Percentiles rank a stretch among this genome's conserved stretches.
Evolutionary conservation across 2,888 invertebrate species (phyloP).

Genomic region (Norana najaformis): DNA sequence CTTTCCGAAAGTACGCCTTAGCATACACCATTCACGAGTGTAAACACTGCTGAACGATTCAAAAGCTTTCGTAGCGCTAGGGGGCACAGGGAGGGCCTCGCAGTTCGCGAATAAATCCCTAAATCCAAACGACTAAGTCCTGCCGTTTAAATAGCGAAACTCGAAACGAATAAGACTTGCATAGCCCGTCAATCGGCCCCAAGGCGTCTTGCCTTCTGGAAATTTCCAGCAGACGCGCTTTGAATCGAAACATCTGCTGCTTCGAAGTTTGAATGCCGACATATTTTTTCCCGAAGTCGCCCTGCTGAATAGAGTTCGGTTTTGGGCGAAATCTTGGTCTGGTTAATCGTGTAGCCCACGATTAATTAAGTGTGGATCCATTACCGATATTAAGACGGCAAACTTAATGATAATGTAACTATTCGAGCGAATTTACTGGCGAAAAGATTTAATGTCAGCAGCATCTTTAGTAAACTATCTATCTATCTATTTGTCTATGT

Average conservation of each 20-base stretch:
- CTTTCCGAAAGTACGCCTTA: too few relatives aligned
- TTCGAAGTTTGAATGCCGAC: background rate
- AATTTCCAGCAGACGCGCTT: background rate
- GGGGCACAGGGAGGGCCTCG: background rate
- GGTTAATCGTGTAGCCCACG: background rate
- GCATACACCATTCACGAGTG: background rate
- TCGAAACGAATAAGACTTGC: background rate
- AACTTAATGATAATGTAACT: background rate
- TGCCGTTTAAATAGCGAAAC: background rate
- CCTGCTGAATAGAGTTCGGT: background rate
- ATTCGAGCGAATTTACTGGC: background rate
- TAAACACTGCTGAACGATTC: background rate
- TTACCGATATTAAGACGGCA: background rate
- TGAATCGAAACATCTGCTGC: background rate
- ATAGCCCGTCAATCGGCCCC: background rate
- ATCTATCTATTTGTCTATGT: too few relatives aligned
- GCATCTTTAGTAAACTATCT: background rate
- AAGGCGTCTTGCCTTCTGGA: background rate
- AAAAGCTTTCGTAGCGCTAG: background rate
- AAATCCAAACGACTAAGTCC: background rate
- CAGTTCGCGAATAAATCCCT: slow-evolving; percentile 13
- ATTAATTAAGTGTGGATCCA: background rate
- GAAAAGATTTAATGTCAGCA: background rate
- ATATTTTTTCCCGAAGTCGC: background rate
- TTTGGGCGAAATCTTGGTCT: background rate